phyloP scores from a whole-genome alignment of 1,140 invertebrate genomes.

The Leptinotarsa defecta region DNA sequence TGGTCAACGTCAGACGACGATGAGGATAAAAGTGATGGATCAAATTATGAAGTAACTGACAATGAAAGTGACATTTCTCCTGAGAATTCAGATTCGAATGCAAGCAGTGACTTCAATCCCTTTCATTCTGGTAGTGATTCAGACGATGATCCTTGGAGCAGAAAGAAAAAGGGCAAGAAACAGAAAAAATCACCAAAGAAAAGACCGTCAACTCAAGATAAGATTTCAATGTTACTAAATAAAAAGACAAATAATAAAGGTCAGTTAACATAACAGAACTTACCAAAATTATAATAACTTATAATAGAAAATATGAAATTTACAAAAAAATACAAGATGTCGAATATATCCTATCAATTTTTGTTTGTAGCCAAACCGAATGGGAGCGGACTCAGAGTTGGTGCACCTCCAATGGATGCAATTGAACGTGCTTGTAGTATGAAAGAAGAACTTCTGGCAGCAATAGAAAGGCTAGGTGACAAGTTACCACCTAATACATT shows the following conservation, averaged over 20 bases:
- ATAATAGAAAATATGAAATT: no score
- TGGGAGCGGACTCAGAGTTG: slow-evolving; percentile 44
- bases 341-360: neutral
- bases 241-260: slow-evolving; percentile 58
- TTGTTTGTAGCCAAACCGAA: slow-evolving; percentile 41
- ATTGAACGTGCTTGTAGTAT: slow-evolving; percentile 87
- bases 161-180: slow-evolving; percentile 73
- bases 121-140: slow-evolving; percentile 83
- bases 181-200: slow-evolving; percentile 72
- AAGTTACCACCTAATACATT: slow-evolving; percentile 95
- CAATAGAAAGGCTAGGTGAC: slow-evolving; percentile 87
- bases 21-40: slow-evolving; percentile 61
- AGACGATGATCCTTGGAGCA: slow-evolving; percentile 85
- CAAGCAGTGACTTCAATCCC: slow-evolving; percentile 85
- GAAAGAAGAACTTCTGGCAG: slow-evolving; percentile 87
- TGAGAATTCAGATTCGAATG: slow-evolving; percentile 69
- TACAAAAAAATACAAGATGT: no score
- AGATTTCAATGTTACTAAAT: slow-evolving; percentile 70
- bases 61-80: slow-evolving; percentile 65
- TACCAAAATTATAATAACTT: neutral
- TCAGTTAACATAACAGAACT: slow-evolving; percentile 16
- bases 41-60: slow-evolving; percentile 66
- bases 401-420: slow-evolving; percentile 75
- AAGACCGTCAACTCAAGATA: slow-evolving; percentile 73
- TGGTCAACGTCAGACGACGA: slow-evolving; percentile 69